Conservation (phyloP, 2,113 vertebrate species). For the Paralichthys olivaceus region DNA sequence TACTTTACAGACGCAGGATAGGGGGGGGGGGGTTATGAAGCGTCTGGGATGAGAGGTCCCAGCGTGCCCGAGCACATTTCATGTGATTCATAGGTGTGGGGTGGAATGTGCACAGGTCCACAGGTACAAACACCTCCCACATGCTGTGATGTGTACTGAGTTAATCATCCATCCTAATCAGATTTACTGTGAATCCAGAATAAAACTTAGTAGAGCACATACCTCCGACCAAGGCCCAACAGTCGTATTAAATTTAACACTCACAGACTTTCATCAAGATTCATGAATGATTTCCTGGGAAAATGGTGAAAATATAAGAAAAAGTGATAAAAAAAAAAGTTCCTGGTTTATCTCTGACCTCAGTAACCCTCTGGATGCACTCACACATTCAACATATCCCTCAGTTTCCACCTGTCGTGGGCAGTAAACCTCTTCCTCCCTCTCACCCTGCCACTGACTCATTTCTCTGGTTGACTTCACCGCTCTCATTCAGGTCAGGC, state of each 20-base stretch:
- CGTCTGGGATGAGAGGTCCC: conserved; percentile 4
- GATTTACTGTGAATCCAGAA: background rate
- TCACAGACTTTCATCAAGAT: no score
- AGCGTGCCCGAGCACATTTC: conserved; percentile 45
- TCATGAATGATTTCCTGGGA: no score
- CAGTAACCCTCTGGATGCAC: background rate
- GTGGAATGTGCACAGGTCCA: conserved; percentile 34
- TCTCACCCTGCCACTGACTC: conserved; percentile 33
- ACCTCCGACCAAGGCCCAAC: background rate
- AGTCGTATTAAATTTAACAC: background rate
- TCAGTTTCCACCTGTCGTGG: conserved; percentile 11
- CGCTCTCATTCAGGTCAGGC: conserved; percentile 66
- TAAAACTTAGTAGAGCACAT: background rate
- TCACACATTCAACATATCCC: background rate
- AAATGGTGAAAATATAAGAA: no score
- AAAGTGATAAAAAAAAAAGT: no score
- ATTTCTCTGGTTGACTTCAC: conserved; percentile 63
- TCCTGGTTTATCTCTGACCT: background rate
- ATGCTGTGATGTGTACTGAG: conserved; percentile 5
- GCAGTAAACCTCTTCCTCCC: conserved; percentile 5
- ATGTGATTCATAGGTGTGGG: conserved; percentile 32
- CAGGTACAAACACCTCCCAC: conserved; percentile 41
- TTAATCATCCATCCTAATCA: conserved; percentile 15
- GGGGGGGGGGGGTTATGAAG: background rate
- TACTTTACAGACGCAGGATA: conserved; percentile 20